These are phyloP conservation scores for Actinia tenebrosa DNA, from an alignment of 64 coral and sea anemone genomes.

Conservation along the genomic window DNA sequence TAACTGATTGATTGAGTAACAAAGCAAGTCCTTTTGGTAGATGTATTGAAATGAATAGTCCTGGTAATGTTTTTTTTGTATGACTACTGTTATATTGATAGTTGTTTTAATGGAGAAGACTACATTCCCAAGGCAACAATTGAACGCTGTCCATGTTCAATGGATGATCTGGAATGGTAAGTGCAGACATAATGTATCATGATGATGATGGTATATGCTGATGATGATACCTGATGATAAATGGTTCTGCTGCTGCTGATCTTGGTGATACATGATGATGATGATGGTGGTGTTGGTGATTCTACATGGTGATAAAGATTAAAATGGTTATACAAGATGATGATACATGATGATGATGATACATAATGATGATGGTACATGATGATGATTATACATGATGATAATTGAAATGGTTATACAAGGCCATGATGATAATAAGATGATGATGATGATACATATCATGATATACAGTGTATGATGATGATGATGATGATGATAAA, in stretches of 20 bases:
- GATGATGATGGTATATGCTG: not conserved
- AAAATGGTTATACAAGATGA: not conserved
- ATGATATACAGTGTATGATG: too few relatives aligned
- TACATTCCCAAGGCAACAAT: not conserved
- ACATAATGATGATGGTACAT: too few relatives aligned
- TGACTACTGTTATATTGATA: not conserved
- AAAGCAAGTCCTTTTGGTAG: too few relatives aligned
- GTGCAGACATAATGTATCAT: not conserved
- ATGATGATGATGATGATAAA: too few relatives aligned
- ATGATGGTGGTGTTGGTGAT: not conserved
- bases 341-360: not conserved
- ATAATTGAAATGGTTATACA: too few relatives aligned
- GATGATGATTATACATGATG: too few relatives aligned
- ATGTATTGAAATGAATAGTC: too few relatives aligned
- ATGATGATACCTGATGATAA: not conserved
- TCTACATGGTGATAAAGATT: not conserved
- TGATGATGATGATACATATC: too few relatives aligned
- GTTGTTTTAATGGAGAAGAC: slow-evolving; percentile 53
- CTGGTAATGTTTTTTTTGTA: too few relatives aligned
- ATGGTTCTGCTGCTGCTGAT: not conserved
- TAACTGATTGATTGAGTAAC: too few relatives aligned
- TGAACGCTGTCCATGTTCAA: slow-evolving; percentile 32
- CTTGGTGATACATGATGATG: not conserved
- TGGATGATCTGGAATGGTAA: slow-evolving; percentile 56
- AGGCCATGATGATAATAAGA: not conserved